A percentile compares a stretch with the other conserved stretches of the same genome.
Conservation (phyloP, 2,888 invertebrate genomes). For the Isotomurus palustris region DNA sequence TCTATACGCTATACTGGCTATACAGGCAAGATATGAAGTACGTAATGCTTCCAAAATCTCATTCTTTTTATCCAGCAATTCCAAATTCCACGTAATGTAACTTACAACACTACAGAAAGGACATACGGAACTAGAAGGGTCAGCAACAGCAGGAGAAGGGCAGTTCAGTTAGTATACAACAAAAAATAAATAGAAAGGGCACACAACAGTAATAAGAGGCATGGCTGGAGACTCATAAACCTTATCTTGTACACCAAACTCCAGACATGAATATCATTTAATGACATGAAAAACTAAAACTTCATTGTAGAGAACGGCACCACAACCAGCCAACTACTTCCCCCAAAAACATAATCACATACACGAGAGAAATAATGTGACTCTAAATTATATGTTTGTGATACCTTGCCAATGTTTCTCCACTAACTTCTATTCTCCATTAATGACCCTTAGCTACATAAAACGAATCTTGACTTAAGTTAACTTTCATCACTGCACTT, state of each 20-base stretch:
- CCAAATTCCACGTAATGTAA: no score
- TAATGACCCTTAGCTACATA: constrained; percentile 26
- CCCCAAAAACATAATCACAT: constrained; percentile 37
- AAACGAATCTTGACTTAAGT: constrained; percentile 25
- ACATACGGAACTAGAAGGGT: no score
- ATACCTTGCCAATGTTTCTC: constrained; percentile 38
- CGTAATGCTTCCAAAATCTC: no score
- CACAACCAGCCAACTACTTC: constrained; percentile 30
- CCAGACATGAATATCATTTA: constrained; percentile 36
- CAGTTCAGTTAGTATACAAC: no score
- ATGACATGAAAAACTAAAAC: constrained; percentile 35
- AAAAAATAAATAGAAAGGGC: constrained; percentile 5
- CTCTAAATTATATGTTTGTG: constrained; percentile 40
- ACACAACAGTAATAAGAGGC: constrained; percentile 13
- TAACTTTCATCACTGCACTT: no score
- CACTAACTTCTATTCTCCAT: constrained; percentile 10
- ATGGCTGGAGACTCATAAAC: constrained; percentile 24
- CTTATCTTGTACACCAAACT: constrained; percentile 27
- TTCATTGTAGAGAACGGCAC: constrained; percentile 27
- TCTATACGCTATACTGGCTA: no score
- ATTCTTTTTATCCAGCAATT: no score
- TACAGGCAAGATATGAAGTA: no score
- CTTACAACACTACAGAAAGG: no score
- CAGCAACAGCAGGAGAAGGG: no score
- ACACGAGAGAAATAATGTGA: constrained; percentile 42